Conservation (phyloP, 2,888 invertebrate genomes). For the Rhabditophanes sp. region DNA sequence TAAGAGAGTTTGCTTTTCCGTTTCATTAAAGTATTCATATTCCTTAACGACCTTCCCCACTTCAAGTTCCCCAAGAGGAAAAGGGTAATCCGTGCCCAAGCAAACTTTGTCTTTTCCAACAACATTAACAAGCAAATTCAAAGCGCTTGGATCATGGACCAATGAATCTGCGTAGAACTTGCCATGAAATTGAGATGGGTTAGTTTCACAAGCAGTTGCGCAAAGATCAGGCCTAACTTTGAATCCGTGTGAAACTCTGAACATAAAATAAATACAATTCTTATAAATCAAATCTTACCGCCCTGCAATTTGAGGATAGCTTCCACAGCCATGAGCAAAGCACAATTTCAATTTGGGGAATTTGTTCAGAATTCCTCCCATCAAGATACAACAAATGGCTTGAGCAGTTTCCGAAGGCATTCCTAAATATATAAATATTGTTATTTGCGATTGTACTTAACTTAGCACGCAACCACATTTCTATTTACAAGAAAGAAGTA, state of each 20-base stretch:
- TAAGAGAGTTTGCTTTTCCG: slow-evolving; percentile 14
- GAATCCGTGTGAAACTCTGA: slow-evolving; percentile 50
- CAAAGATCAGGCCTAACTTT: slow-evolving; percentile 51
- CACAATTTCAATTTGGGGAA: slow-evolving; percentile 49
- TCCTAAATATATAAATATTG: no score
- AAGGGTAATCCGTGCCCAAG: slow-evolving; percentile 52
- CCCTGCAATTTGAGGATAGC: slow-evolving; percentile 51
- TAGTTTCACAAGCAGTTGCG: slow-evolving; percentile 46
- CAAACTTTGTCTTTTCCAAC: slow-evolving; percentile 50
- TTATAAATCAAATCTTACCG: no score
- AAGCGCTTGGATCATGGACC: slow-evolving; percentile 49
- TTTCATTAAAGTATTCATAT: slow-evolving; percentile 8
- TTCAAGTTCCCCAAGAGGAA: slow-evolving; percentile 50
- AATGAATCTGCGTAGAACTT: slow-evolving; percentile 50
- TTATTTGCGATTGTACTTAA: no score
- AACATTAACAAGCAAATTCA: slow-evolving; percentile 47
- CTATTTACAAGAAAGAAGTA: no score
- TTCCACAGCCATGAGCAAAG: slow-evolving; percentile 51
- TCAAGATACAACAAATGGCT: slow-evolving; percentile 49
- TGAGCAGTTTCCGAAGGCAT: slow-evolving; percentile 52
- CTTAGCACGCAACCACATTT: no score
- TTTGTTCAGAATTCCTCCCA: slow-evolving; percentile 50
- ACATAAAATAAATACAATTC: no score
- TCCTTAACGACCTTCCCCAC: slow-evolving; percentile 47
- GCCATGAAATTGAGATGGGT: slow-evolving; percentile 47